These are phyloP conservation scores for Tupaia chinensis DNA, from an alignment of 2,113 vertebrate species.

Conservation along the genomic window DNA sequence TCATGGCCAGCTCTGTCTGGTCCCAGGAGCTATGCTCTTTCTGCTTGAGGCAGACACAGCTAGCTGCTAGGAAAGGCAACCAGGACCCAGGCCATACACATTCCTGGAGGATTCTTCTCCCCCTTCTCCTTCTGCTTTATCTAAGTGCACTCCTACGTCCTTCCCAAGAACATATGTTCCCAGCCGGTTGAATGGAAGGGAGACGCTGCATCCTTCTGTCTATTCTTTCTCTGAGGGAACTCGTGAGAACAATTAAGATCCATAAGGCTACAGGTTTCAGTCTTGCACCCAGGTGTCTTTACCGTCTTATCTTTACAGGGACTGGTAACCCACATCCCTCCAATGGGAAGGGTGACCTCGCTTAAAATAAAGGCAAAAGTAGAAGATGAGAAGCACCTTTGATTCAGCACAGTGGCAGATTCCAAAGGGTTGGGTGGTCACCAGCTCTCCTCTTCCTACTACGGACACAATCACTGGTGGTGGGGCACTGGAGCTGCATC, in stretches of 20 bases:
- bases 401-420: not conserved
- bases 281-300: conserved; percentile 10
- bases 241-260: not conserved
- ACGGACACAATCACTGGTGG: not conserved
- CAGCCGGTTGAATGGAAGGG: conserved; percentile 41
- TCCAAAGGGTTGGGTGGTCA: not conserved
- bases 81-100: not conserved
- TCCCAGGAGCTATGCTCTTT: not conserved
- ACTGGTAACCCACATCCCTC: not conserved
- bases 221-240: conserved; percentile 51
- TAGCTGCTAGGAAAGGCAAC: not conserved
- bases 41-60: not conserved
- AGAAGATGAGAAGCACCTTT: not conserved
- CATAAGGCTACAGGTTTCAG: conserved; percentile 3
- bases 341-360: not conserved
- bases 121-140: not conserved
- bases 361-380: not conserved
- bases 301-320: conserved; percentile 42
- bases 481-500: not conserved
- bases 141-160: not conserved
- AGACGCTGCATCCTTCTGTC: not conserved
- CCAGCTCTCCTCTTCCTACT: not conserved
- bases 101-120: not conserved
- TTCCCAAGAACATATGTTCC: conserved; percentile 63
- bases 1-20: not conserved